A percentile compares a stretch with the other conserved stretches of the same genome.
Evolutionary conservation across 2,797 vertebrate genomes (phyloP).

Genomic region (Coccyzus lansbergi): DNA sequence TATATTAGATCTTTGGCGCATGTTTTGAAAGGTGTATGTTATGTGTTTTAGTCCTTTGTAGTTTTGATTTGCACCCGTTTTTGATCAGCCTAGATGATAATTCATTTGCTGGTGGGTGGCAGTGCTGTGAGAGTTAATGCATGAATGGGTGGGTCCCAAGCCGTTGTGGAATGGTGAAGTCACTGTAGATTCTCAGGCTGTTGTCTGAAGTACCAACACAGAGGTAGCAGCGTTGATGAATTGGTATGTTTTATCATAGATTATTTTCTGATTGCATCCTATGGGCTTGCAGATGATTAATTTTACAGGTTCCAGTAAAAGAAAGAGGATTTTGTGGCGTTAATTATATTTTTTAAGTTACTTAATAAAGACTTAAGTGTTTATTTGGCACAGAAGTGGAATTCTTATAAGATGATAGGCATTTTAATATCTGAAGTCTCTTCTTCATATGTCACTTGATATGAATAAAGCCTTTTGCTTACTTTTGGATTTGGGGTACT

Average conservation of each 20-base stretch:
- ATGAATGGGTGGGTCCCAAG: neutral
- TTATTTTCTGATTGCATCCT: neutral
- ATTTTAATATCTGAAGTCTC: neutral
- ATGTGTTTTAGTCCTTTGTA: neutral
- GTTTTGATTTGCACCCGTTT: neutral
- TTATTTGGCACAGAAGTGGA: neutral
- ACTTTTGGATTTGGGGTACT: neutral
- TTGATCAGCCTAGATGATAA: accelerated
- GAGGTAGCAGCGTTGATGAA: accelerated
- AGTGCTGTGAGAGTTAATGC: accelerated
- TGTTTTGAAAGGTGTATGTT: neutral
- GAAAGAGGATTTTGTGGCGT: neutral
- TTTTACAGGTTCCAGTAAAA: neutral
- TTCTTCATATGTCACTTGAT: neutral
- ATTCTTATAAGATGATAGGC: neutral
- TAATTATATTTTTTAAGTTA: neutral
- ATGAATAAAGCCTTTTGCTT: neutral
- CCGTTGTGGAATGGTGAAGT: neutral
- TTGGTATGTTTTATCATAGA: neutral
- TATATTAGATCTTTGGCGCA: accelerated
- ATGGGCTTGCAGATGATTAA: neutral
- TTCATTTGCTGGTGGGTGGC: accelerated
- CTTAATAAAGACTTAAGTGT: neutral
- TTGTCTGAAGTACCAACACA: accelerated
- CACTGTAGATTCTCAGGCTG: accelerated